Base-by-base conservation (phyloP, 2,888 invertebrate genomes). In the Chironomus tentans region DNA sequence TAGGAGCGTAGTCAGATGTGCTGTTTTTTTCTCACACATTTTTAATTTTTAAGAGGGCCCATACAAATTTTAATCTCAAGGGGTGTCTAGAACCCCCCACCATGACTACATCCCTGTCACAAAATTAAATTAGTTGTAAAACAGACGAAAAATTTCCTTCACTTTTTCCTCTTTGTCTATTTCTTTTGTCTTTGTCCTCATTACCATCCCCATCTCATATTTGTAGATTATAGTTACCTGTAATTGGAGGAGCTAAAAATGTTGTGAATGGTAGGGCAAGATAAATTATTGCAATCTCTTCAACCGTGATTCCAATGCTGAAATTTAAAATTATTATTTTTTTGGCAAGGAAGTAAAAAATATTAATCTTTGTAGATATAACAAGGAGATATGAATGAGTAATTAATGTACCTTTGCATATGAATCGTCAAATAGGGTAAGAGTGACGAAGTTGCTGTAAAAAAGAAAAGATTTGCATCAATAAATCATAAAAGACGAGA, bases 351-450 rank as follows among this genome's bases (percentile, higher is more conserved):
- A 56, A 15, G n/a, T 1, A 56, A 3, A 50, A 56, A 18, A 18
- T 56, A 56, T 7, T 56, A 7, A 15, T 56, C 15, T 18, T 56
- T 56, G 15, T 56, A 18, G 7, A 18, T 56, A 38, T 38, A 38
- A 28, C 3, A 28, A 38, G 38, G 7, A 38, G 10, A 10, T 6
- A 6, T 28, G 28, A 28, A 28, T 28, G 28, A 38, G 10, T 10
- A 38, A 38, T 38, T 38, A 38, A 38, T 38, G 38, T 18, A 65
- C 65, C 65, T 84, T 84, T 92, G 93, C 95, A 95, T 95, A 85
- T 94, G 95, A 79, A 95, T 91, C 2, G 94, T 92, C 80, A 95
- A 85, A 83, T 94, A 95, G 0, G 95, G 95, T 77, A 95, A 84
- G 73, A 95, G 86, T 6, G 92, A 92, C 73, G 94, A 93, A 48